A percentile compares a stretch with the other conserved stretches of the same genome.
Evolutionary conservation across 2,888 invertebrate genomes (phyloP).

Genomic region (Cepaea hortensis): DNA sequence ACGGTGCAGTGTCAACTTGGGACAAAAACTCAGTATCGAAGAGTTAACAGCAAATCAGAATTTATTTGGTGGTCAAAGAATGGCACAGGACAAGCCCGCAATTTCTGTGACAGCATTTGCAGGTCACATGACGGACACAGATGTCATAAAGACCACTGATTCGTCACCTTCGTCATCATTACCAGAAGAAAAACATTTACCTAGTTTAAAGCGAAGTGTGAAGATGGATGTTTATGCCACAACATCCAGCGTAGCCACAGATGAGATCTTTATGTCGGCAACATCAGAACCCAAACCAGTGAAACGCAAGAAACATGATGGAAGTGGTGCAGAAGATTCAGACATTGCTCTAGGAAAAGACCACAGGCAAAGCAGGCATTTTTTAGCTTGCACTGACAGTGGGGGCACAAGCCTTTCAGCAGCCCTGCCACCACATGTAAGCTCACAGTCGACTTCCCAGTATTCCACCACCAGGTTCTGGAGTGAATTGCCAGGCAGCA

Average conservation of each 20-base stretch:
- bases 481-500: not conserved
- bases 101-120: not conserved
- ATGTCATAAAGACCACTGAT: not conserved
- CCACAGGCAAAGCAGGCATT: no score
- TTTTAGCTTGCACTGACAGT: not conserved
- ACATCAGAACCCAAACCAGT: not conserved
- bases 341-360: not conserved
- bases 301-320: not conserved
- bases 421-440: not conserved
- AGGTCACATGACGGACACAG: not conserved
- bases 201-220: not conserved
- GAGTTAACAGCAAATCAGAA: not conserved
- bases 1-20: conserved; percentile 49
- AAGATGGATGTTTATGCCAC: conserved; percentile 5
- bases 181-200: not conserved
- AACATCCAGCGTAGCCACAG: not conserved
- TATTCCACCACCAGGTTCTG: no score
- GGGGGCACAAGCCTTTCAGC: no score
- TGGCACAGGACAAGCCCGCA: not conserved
- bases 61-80: not conserved
- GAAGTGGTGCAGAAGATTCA: not conserved
- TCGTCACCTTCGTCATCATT: not conserved
- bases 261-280: not conserved
- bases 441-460: not conserved
- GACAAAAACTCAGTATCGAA: conserved; percentile 35